Evolutionary conservation across 1,140 invertebrate species (phyloP).

Genomic region (Agrypnia vestita): DNA sequence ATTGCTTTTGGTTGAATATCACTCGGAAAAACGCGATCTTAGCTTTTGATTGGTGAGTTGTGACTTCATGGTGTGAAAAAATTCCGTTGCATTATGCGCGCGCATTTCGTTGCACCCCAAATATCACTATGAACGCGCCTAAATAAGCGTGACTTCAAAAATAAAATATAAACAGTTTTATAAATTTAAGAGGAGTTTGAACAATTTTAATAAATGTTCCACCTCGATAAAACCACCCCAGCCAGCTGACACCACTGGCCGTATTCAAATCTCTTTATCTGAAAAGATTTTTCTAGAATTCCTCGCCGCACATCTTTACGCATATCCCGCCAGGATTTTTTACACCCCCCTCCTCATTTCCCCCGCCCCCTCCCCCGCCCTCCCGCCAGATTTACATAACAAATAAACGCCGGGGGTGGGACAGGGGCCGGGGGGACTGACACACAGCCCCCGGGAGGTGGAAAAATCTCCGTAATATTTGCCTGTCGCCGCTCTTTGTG

Average conservation of each 20-base stretch:
- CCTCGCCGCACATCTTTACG: constrained; percentile 36
- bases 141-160: no score
- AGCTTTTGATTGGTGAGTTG: no score
- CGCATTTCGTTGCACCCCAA: no score
- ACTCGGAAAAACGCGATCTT: no score
- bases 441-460: not conserved
- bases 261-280: constrained; percentile 44
- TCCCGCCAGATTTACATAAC: constrained; percentile 41
- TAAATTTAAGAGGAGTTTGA: no score
- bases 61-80: no score
- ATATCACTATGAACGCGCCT: no score
- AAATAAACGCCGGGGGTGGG: constrained; percentile 35
- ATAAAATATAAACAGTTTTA: no score
- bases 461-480: constrained; percentile 55
- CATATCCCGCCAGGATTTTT: constrained; percentile 33
- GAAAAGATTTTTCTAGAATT: constrained; percentile 41
- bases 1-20: no score
- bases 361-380: no score
- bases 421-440: not conserved
- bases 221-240: not conserved
- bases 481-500: constrained; percentile 46
- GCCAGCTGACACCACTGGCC: constrained; percentile 17
- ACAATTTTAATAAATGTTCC: not conserved
- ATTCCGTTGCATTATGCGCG: no score
- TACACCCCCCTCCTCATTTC: not conserved